A percentile compares a stretch with the other conserved stretches of the same genome.
phyloP scores from a whole-genome alignment of 2,113 vertebrate genomes.

The Psilopogon haemacephalus region DNA sequence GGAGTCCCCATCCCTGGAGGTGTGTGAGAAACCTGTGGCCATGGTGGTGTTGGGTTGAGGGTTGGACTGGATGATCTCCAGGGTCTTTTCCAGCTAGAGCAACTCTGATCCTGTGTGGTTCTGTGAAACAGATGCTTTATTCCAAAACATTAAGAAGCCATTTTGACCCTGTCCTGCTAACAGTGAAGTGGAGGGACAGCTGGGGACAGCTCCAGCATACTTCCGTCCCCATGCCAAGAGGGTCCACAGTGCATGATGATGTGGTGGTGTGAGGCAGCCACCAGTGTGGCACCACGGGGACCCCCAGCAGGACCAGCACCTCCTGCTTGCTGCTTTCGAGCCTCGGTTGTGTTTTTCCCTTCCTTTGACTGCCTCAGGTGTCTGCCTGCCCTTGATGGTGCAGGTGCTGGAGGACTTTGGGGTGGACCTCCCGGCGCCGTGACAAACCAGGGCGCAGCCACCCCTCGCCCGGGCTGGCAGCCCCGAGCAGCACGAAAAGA shows the following conservation, averaged over 20 bases:
- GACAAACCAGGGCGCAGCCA: background rate
- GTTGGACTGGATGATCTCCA: no score
- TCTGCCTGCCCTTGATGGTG: fast-evolving
- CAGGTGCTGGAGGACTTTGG: fast-evolving
- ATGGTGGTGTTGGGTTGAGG: no score
- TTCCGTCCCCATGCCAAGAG: background rate
- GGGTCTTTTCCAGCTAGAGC: no score
- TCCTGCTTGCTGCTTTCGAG: background rate
- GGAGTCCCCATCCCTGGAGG: no score
- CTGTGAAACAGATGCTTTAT: background rate
- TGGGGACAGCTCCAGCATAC: background rate
- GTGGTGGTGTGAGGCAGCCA: fast-evolving
- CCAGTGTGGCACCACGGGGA: fast-evolving
- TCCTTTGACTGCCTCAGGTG: fast-evolving
- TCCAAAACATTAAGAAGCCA: background rate
- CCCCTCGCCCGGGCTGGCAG: background rate
- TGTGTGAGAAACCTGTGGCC: no score
- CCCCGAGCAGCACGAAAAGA: background rate
- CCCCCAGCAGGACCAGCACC: background rate
- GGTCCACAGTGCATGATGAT: background rate
- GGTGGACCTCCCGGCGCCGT: background rate
- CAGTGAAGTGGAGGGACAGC: background rate
- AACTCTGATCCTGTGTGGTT: no score
- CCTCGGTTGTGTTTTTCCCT: background rate
- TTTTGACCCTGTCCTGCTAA: background rate